phyloP scores from a whole-genome alignment of 2,888 invertebrate species.

The Hyposoter didymator region DNA sequence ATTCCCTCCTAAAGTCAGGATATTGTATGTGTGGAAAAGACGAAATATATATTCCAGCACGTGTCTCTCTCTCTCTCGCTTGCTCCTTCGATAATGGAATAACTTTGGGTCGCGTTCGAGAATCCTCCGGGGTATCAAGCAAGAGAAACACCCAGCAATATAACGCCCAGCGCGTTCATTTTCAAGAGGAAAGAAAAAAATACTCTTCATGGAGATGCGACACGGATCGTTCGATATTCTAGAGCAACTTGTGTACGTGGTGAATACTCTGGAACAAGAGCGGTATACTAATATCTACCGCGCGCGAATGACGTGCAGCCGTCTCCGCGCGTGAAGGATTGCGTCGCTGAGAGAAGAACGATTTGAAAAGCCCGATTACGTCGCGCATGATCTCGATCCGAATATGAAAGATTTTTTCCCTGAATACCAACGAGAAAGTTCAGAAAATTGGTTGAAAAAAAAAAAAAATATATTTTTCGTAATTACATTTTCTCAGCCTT shows the following conservation, averaged over 20 bases:
- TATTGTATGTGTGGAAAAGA: slow-evolving; percentile 12
- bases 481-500: no score
- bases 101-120: slow-evolving; percentile 36
- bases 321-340: slow-evolving; percentile 51
- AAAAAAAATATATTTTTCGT: no score
- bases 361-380: slow-evolving; percentile 44
- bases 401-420: not conserved
- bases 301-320: slow-evolving; percentile 38
- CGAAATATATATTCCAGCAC: slow-evolving; percentile 40
- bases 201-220: not conserved
- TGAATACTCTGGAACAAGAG: slow-evolving; percentile 25
- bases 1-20: slow-evolving; percentile 8
- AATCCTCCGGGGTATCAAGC: slow-evolving; percentile 26
- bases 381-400: not conserved
- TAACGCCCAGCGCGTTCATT: slow-evolving; percentile 27
- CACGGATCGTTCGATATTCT: slow-evolving; percentile 30
- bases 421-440: not conserved
- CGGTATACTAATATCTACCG: slow-evolving; percentile 31
- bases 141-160: slow-evolving; percentile 9
- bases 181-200: slow-evolving; percentile 25
- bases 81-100: slow-evolving; percentile 56
- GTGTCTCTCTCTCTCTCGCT: slow-evolving; percentile 26
- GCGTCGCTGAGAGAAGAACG: slow-evolving; percentile 32
- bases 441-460: not conserved
- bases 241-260: slow-evolving; percentile 23